These are phyloP conservation scores for Struthio camelus DNA, from an alignment of 2,113 vertebrate genomes.

Conservation along the genomic window DNA sequence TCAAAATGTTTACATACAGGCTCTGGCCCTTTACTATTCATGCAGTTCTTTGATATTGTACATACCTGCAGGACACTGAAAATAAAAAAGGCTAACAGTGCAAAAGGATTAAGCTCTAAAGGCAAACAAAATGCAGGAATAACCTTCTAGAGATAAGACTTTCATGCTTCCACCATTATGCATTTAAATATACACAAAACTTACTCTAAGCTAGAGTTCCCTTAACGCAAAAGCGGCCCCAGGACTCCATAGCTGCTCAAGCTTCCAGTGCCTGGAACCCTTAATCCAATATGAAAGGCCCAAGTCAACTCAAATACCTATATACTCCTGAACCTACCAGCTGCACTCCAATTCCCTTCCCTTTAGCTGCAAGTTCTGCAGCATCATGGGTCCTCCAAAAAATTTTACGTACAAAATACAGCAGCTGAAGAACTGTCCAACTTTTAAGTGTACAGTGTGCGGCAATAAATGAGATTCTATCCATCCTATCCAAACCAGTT, in stretches of 20 bases:
- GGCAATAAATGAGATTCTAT: neutral
- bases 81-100: neutral
- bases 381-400: neutral
- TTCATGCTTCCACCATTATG: neutral
- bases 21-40: neutral
- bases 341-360: neutral
- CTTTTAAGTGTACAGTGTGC: neutral
- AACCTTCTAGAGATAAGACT: neutral
- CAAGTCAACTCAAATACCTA: neutral
- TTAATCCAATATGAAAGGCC: neutral
- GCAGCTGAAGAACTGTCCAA: neutral
- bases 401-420: neutral
- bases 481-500: neutral
- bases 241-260: fast-evolving
- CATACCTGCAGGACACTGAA: neutral
- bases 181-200: neutral
- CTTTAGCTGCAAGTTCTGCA: neutral
- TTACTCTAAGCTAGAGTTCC: neutral
- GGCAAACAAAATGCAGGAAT: slow-evolving; percentile 1
- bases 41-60: neutral
- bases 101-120: neutral
- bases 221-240: neutral
- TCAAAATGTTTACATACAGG: neutral
- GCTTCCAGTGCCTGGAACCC: neutral
- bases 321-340: neutral